A percentile compares a stretch with the other conserved stretches of the same genome.
Evolutionary conservation across 2,113 vertebrate species (phyloP).

Genomic region (Scortum barcoo): DNA sequence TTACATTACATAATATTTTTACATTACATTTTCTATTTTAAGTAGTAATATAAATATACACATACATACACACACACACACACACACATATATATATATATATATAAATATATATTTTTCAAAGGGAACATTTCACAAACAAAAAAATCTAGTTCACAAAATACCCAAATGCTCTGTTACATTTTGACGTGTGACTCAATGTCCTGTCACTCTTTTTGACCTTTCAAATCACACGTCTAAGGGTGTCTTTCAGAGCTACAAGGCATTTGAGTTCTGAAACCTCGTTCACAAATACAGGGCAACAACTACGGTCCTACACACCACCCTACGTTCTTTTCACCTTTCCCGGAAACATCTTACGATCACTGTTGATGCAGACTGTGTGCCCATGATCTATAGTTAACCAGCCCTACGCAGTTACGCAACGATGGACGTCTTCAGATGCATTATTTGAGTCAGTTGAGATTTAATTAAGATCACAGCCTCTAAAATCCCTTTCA

Average conservation of each 20-base stretch:
- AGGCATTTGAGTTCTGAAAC: constrained; percentile 25
- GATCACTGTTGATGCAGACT: constrained; percentile 11
- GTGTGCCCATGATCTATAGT: constrained; percentile 74
- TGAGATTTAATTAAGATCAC: constrained; percentile 99
- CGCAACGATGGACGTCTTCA: constrained; percentile 90
- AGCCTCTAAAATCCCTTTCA: constrained; percentile 93
- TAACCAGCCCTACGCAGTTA: constrained; percentile 89
- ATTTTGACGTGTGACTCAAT: constrained; percentile 32
- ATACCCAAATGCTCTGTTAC: not conserved
- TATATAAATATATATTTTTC: too few species aligned
- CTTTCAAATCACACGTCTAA: constrained; percentile 61
- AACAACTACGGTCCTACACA: constrained; percentile 25
- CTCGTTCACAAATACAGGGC: constrained; percentile 21
- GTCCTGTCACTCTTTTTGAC: constrained; percentile 53
- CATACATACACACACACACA: too few species aligned
- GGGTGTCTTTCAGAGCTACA: constrained; percentile 27
- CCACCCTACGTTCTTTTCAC: constrained; percentile 14
- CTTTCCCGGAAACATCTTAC: constrained; percentile 25
- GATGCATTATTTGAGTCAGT: constrained; percentile 92
- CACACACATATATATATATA: too few species aligned
- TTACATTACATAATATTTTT: too few species aligned
- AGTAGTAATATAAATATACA: too few species aligned
- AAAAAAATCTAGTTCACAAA: not conserved
- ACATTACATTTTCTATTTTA: too few species aligned
- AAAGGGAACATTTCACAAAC: not conserved